A percentile compares a stretch with the other conserved stretches of the same genome.
Conservation (phyloP, 1,140 invertebrate species). For the Leptinotarsa lineolata region DNA sequence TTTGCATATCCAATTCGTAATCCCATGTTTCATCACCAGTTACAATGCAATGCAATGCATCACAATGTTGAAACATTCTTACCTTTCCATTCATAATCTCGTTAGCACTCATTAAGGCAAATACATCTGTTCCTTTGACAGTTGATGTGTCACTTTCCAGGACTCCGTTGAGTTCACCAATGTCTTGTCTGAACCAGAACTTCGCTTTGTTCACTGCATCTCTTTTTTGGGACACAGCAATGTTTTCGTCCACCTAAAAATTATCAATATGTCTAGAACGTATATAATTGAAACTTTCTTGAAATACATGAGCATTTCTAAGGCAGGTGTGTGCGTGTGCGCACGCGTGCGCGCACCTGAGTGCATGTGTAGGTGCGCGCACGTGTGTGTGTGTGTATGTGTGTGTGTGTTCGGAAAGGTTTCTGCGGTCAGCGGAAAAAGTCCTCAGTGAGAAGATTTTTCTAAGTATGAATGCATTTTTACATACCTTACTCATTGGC, state of each 20-base stretch:
- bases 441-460: not conserved
- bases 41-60: no score
- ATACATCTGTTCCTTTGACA: conserved; percentile 57
- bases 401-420: no score
- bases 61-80: conserved; percentile 31
- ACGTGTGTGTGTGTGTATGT: no score
- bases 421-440: not conserved
- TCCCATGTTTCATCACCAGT: no score
- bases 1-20: no score
- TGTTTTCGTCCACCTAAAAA: conserved; percentile 92
- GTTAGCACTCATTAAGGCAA: conserved; percentile 82
- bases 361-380: no score
- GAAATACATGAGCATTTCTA: no score
- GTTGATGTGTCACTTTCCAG: conserved; percentile 23
- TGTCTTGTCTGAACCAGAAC: conserved; percentile 91
- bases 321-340: no score
- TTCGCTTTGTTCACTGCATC: conserved; percentile 81
- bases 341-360: no score
- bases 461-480: not conserved
- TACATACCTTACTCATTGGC: conserved; percentile 89
- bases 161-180: conserved; percentile 58
- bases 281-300: no score
- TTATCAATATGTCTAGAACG: no score
- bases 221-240: conserved; percentile 89
- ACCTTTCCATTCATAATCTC: conserved; percentile 99